Evolutionary conservation across 2,113 vertebrate genomes (phyloP).

Genomic region (Periophthalmus modestus): DNA sequence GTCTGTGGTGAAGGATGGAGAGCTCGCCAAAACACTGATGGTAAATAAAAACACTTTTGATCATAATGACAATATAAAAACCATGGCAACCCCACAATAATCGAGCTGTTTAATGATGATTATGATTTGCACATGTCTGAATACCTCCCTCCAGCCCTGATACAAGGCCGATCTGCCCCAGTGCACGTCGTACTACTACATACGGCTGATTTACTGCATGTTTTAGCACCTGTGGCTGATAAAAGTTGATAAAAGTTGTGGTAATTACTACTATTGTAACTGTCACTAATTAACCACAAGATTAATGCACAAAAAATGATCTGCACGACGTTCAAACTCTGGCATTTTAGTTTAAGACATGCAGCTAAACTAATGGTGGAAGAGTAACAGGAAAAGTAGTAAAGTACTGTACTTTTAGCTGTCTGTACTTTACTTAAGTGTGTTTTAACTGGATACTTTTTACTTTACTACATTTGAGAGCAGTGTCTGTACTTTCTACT

Average conservation of each 20-base stretch:
- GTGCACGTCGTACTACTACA: conserved; percentile 56
- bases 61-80: conserved; percentile 18
- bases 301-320: not conserved
- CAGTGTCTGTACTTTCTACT: no score
- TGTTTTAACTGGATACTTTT: no score
- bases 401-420: no score
- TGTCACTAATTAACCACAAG: conserved; percentile 17
- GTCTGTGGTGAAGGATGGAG: conserved; percentile 81
- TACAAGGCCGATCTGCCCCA: conserved; percentile 43
- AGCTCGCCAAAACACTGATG: conserved; percentile 82
- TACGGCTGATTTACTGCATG: conserved; percentile 38
- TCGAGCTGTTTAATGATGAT: conserved; percentile 13
- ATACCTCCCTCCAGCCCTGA: conserved; percentile 44
- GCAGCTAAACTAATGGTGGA: no score
- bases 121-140: conserved; percentile 20
- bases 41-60: conserved; percentile 78
- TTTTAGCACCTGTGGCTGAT: conserved; percentile 18
- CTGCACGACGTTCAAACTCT: not conserved
- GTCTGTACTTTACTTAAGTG: no score
- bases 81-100: conserved; percentile 21
- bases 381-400: no score
- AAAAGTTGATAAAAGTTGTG: conserved; percentile 1
- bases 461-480: no score
- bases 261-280: conserved; percentile 18
- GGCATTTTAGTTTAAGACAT: no score